A percentile compares a stretch with the other conserved stretches of the same genome.
Conservation (phyloP, 2,888 invertebrate genomes). For the Altica lythri region DNA sequence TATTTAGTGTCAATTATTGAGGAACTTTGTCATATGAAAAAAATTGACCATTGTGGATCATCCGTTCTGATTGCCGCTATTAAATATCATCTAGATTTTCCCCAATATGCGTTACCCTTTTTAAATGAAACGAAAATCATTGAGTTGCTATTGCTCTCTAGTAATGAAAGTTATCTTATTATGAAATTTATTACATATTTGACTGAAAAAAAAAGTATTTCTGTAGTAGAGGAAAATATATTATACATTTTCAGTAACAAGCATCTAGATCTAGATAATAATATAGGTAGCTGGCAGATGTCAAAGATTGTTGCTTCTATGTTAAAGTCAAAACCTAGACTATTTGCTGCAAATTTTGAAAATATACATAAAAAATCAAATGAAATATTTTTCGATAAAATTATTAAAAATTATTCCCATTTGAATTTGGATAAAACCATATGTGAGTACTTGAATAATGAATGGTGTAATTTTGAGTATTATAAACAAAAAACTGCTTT, state of each 20-base stretch:
- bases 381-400: not conserved
- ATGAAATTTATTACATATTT: not conserved
- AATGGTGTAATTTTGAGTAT: not conserved
- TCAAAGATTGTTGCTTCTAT: not conserved
- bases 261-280: not conserved
- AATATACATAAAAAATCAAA: not conserved
- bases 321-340: not conserved
- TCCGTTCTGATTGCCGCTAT: not conserved
- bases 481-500: conserved; percentile 1
- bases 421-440: conserved; percentile 2
- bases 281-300: not conserved
- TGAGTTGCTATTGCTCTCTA: not conserved
- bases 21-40: not conserved
- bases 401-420: conserved; percentile 3
- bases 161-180: not conserved
- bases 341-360: not conserved
- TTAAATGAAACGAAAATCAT: not conserved
- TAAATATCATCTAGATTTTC: conserved; percentile 1
- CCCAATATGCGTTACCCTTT: conserved; percentile 3
- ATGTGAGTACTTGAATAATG: not conserved
- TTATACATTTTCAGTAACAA: too few relatives aligned
- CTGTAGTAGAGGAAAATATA: not conserved
- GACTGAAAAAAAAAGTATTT: not conserved
- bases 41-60: not conserved
- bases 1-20: conserved; percentile 9